Evolutionary conservation across 2,888 invertebrate genomes (phyloP).

Genomic region (Cephalotes varians): DNA sequence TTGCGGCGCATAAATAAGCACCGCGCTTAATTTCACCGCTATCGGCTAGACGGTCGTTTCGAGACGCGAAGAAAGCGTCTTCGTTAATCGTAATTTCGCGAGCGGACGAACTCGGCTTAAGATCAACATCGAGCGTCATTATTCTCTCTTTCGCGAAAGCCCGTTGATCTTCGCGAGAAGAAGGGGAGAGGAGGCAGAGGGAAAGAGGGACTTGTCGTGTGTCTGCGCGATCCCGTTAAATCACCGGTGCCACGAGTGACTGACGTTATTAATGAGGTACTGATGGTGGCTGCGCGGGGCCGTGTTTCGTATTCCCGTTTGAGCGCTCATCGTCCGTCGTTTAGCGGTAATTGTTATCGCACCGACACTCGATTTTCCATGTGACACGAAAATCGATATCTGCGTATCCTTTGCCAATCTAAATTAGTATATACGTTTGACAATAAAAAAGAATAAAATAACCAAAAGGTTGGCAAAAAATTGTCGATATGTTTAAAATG

Average conservation of each 20-base stretch:
- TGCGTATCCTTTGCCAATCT: neutral
- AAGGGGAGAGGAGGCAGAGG: neutral
- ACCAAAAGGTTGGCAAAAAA: neutral
- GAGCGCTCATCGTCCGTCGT: constrained; percentile 75
- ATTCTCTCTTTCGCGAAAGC: constrained; percentile 63
- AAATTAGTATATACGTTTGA: neutral
- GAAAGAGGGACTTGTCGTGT: constrained; percentile 30
- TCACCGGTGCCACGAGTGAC: constrained; percentile 68
- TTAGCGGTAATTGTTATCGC: constrained; percentile 75
- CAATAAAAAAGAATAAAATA: neutral
- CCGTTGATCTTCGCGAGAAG: constrained; percentile 21
- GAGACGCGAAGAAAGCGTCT: constrained; percentile 39
- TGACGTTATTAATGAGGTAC: constrained; percentile 81
- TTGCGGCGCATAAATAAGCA: constrained; percentile 53
- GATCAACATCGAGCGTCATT: constrained; percentile 69
- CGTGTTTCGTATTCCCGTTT: constrained; percentile 78
- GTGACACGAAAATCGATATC: constrained; percentile 61
- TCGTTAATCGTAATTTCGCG: constrained; percentile 68
- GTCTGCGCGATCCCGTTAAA: constrained; percentile 65
- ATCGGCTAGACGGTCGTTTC: constrained; percentile 7
- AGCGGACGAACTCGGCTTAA: constrained; percentile 6
- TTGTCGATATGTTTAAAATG: neutral
- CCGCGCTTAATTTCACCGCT: constrained; percentile 52
- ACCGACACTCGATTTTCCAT: constrained; percentile 58
- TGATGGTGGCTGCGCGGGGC: constrained; percentile 74